A percentile compares a stretch with the other conserved stretches of the same genome.
Evolutionary conservation across 2,797 vertebrate genomes (phyloP).

Genomic region (Aselliscus stoliczkanus): DNA sequence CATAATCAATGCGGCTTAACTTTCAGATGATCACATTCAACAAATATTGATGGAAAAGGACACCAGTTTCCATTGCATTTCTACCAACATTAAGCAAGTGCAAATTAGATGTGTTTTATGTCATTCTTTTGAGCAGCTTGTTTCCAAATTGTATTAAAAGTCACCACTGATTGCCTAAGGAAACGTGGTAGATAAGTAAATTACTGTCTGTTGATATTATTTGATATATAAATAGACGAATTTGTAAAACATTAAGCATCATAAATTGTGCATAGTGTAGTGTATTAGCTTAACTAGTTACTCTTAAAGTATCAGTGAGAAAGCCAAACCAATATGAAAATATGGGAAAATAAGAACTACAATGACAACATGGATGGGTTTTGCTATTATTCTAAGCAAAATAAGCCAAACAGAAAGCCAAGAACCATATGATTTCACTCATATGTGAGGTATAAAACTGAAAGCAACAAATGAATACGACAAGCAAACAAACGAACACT

Average conservation of each 20-base stretch:
- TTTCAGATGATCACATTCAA: neutral
- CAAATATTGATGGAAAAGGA: neutral
- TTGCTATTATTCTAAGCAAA: too few relatives aligned
- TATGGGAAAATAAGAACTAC: neutral
- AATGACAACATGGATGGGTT: neutral
- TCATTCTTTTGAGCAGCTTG: slow-evolving; percentile 11
- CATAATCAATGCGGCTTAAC: neutral
- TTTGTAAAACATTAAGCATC: slow-evolving; percentile 11
- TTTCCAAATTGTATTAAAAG: neutral
- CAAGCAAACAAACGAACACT: too few relatives aligned
- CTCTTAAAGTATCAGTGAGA: slow-evolving; percentile 13
- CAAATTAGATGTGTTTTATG: slow-evolving; percentile 36
- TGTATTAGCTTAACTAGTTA: slow-evolving; percentile 15
- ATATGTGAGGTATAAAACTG: too few relatives aligned
- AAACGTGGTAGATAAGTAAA: neutral
- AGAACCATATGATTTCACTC: too few relatives aligned
- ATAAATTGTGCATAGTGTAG: neutral
- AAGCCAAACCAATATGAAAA: slow-evolving; percentile 6
- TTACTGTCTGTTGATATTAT: slow-evolving; percentile 24
- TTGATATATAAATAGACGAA: slow-evolving; percentile 37
- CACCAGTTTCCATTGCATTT: neutral
- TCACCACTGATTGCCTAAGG: slow-evolving; percentile 28
- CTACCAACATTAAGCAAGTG: neutral
- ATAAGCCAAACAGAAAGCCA: too few relatives aligned
- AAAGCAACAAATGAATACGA: too few relatives aligned